Base-by-base conservation (phyloP, 2,888 invertebrate species). In the Branchellion lobata region DNA sequence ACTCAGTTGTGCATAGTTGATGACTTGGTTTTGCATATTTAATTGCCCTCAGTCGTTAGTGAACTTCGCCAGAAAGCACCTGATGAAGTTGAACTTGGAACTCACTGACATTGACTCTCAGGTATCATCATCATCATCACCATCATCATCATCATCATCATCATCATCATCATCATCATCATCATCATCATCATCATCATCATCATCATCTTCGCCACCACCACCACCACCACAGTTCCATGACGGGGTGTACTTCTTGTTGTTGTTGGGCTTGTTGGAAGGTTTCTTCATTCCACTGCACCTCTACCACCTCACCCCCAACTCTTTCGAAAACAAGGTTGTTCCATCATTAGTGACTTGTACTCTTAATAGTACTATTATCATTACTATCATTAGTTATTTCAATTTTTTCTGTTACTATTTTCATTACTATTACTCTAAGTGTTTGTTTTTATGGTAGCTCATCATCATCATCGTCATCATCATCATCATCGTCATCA, bases 51-150 rank as follows among this genome's bases (percentile, higher is more conserved):
- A 94, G 92, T 96, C 96, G 0, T 89, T 99, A 83, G 92, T 98
- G n/a, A 95, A 96, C 0, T 99, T 99, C 89, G 97, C 96, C 1
- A 99, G 99, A 88, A 98, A 97, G 88, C 96, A 99, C 87, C 89
- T 99, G 86, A 94, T 94, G 87, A 97, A 96, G 89, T 92, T 99
- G 82, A 97, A 98, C 88, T 90, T 99, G 83, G 97, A 99, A 88
- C 96, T 97, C 0, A 84, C 84, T 31, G 87, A 88, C 81, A 89
- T 99, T 85, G 97, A 96, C 85, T 92, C 91, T 0, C 96, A 96
- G 88, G 88, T 88, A 11, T 78, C n/a, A 18, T 36, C 34, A 24
- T 69, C 33, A 2, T 14, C 21, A 14, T 33, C 11, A 5, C n/a
- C 3, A 40, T 8, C 40, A 40, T 40, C 5, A 40, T 40, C 40